Evolutionary conservation across 2,888 invertebrate genomes (phyloP).

Genomic region (Horisme vitalbata): DNA sequence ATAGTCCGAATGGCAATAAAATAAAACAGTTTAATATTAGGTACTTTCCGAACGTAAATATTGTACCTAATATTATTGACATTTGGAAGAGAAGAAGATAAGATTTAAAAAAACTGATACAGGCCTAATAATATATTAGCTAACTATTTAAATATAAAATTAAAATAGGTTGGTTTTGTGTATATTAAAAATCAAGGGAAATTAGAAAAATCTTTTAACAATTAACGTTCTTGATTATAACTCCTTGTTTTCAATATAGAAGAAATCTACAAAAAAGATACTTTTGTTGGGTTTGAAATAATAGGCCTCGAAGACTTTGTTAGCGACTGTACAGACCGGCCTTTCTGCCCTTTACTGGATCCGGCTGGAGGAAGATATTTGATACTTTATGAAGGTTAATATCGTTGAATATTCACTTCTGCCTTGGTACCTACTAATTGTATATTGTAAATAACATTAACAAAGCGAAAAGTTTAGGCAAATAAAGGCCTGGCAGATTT

Average conservation of each 20-base stretch:
- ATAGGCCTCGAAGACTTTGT: constrained; percentile 11
- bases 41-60: constrained; percentile 32
- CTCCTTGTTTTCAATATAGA: too few species aligned
- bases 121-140: too few species aligned
- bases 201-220: too few species aligned
- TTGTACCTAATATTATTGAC: not conserved
- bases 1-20: constrained; percentile 44
- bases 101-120: not conserved
- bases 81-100: not conserved
- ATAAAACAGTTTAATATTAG: constrained; percentile 39
- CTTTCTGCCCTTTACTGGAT: constrained; percentile 24
- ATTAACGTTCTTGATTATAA: too few species aligned
- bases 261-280: too few species aligned
- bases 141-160: too few species aligned
- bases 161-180: too few species aligned
- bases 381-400: constrained; percentile 25
- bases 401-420: constrained; percentile 3
- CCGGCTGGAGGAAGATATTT: constrained; percentile 30
- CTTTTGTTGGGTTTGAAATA: too few species aligned
- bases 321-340: constrained; percentile 28
- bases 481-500: not conserved
- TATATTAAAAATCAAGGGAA: too few species aligned
- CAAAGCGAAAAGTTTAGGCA: not conserved
- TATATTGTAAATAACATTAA: not conserved
- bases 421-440: not conserved